phyloP scores from a whole-genome alignment of 2,888 invertebrate species.

The Dasysyrphus tricinctus region DNA sequence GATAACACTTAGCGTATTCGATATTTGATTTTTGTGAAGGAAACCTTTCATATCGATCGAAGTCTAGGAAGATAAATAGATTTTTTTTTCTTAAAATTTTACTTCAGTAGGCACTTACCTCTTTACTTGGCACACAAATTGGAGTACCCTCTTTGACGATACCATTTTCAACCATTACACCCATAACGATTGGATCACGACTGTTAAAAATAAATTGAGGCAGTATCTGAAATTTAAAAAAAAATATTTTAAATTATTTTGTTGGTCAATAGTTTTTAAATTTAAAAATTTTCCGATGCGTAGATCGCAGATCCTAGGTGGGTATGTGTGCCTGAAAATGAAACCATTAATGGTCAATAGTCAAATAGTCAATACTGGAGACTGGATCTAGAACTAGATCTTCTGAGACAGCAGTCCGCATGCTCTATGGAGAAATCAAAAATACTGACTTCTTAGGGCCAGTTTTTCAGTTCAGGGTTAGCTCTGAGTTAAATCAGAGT shows the following conservation, averaged over 20 bases:
- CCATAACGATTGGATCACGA: conserved; percentile 98
- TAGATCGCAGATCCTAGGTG: too few relatives aligned
- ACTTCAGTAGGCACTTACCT: conserved; percentile 86
- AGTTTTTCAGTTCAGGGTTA: too few relatives aligned
- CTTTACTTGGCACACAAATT: conserved; percentile 97
- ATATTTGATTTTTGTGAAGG: conserved; percentile 12
- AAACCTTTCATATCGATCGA: neutral
- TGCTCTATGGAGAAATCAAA: too few relatives aligned
- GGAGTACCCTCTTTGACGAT: conserved; percentile 98
- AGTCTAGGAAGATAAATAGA: conserved; percentile 23
- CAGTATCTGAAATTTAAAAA: conserved; percentile 84
- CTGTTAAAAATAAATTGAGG: conserved; percentile 98
- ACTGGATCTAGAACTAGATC: too few relatives aligned
- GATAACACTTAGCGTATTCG: conserved; percentile 43
- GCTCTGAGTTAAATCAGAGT: too few relatives aligned
- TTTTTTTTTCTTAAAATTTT: neutral
- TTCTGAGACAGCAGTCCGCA: too few relatives aligned
- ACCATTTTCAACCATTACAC: conserved; percentile 97
- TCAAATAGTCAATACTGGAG: too few relatives aligned
- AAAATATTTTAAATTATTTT: neutral
- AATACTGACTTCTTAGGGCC: too few relatives aligned
- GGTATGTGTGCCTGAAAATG: too few relatives aligned
- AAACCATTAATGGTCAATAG: too few relatives aligned
- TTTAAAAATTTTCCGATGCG: too few relatives aligned
- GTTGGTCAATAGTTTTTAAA: too few relatives aligned